Base-by-base conservation (phyloP, 2,888 invertebrate species). In the Plagodis pulveraria region DNA sequence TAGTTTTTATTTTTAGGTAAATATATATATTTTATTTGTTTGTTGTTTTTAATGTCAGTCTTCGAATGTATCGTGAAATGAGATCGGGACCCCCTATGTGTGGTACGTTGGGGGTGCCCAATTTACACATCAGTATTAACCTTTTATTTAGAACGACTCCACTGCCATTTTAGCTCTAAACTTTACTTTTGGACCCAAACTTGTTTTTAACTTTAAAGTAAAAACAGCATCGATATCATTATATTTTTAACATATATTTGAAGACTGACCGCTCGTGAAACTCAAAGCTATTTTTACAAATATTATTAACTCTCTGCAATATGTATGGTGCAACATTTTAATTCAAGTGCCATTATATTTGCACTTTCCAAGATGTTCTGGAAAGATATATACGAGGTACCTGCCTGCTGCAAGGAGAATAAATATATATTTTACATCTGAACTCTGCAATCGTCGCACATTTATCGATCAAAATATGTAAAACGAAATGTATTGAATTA, bases 1-100 rank as follows among this genome's bases (percentile, higher is more conserved):
- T 73, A 67, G 74, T 61, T 68, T 55, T 65, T 64, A 48, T 65
- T 44, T 61, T 57, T 51, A 55, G 46, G 55, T 57, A 46, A 40
- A 6, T 57, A 58, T 63, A 44, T 56, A 55, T 41, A 55, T 45
- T 38, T 41, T 36, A 6, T 48, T 57, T 48, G 46, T 33, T 51
- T 48, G 10, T 43, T 34, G 22, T 2, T 59, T 55, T 55, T 55
- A 41, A 32, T 53, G 51, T 55, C 59, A 51, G 56, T 54, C 59
- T 58, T 58, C 50, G 45, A 56, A 48, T 50, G 51, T 56, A 10
- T 47, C 40, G 22, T 36, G 0, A 10, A 32, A 5, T 38, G 38
- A 38, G 5, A 6, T 38, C 38, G 38, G 38, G 7, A 5, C 41
- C 41, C n/a, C n/a, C n/a, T 5, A 12, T n/a, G 11, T 5, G 6